phyloP scores from a whole-genome alignment of 2,888 invertebrate genomes.

The Phortica magna region DNA sequence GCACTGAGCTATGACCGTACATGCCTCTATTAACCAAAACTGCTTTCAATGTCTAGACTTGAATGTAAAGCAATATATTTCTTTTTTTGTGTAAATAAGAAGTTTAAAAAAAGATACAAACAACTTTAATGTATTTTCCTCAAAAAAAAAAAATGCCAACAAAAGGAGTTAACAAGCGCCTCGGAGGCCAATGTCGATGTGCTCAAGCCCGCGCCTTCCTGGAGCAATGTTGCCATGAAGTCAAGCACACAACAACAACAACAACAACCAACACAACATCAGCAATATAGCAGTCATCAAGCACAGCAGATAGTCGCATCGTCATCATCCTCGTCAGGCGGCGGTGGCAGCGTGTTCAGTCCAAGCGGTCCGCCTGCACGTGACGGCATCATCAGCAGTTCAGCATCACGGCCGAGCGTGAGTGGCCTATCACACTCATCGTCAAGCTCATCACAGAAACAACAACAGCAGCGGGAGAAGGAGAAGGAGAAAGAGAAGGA shows the following conservation, averaged over 20 bases:
- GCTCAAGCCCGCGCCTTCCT: conserved; percentile 81
- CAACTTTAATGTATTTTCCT: no score
- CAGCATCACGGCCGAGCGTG: conserved; percentile 70
- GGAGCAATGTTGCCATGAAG: conserved; percentile 78
- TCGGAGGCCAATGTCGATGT: conserved; percentile 73
- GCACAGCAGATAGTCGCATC: conserved; percentile 61
- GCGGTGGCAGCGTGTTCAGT: conserved; percentile 67
- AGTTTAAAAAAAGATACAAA: not conserved
- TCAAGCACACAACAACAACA: conserved; percentile 66
- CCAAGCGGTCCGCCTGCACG: conserved; percentile 54
- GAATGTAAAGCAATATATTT: not conserved
- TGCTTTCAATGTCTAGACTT: conserved; percentile 25
- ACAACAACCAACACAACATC: conserved; percentile 56
- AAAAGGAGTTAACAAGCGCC: conserved; percentile 76
- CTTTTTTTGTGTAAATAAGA: not conserved
- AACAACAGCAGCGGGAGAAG: conserved; percentile 55
- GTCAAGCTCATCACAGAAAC: conserved; percentile 68
- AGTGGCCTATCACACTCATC: conserved; percentile 74
- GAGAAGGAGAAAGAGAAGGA: not conserved
- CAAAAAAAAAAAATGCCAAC: conserved; percentile 12
- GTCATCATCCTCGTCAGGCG: conserved; percentile 68
- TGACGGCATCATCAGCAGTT: conserved; percentile 53
- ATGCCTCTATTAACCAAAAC: not conserved
- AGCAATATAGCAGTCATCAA: conserved; percentile 47
- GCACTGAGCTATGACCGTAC: no score